Evolutionary conservation across 2,113 vertebrate genomes (phyloP).

Genomic region (Taxidea taxus): DNA sequence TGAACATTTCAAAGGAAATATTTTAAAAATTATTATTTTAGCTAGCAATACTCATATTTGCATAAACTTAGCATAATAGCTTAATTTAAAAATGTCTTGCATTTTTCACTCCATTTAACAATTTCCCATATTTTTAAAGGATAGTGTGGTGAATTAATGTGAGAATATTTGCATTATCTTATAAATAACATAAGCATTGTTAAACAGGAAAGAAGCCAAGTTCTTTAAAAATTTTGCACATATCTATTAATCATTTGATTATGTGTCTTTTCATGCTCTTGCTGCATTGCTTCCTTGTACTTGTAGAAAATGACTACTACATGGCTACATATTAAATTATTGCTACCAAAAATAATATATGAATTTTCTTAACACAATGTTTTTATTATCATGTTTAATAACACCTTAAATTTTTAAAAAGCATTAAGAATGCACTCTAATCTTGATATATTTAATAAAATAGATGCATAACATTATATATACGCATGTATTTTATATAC

Average conservation of each 20-base stretch:
- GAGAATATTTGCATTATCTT: slow-evolving; percentile 76
- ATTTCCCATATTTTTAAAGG: slow-evolving; percentile 71
- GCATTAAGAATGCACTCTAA: background rate
- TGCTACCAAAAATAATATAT: background rate
- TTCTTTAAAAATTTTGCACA: background rate
- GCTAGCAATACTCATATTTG: slow-evolving; percentile 76
- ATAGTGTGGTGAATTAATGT: slow-evolving; percentile 72
- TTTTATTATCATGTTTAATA: background rate
- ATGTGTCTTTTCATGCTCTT: slow-evolving; percentile 30
- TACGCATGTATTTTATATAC: background rate
- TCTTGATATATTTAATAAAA: background rate
- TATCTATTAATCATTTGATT: slow-evolving; percentile 67
- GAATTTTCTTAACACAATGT: background rate
- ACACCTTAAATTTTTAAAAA: background rate
- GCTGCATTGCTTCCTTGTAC: background rate
- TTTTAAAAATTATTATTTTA: slow-evolving; percentile 69
- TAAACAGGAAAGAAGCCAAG: slow-evolving; percentile 54
- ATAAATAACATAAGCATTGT: slow-evolving; percentile 69
- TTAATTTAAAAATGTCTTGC: slow-evolving; percentile 72
- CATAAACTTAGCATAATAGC: slow-evolving; percentile 72
- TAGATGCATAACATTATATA: background rate
- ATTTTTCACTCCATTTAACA: slow-evolving; percentile 79
- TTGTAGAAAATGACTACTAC: slow-evolving; percentile 39
- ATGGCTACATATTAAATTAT: background rate
- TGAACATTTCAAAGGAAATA: slow-evolving; percentile 57